A percentile compares a stretch with the other conserved stretches of the same genome.
These are phyloP conservation scores for Homarus americanus DNA, from an alignment of 1,140 invertebrate species.

Conservation along the genomic window DNA sequence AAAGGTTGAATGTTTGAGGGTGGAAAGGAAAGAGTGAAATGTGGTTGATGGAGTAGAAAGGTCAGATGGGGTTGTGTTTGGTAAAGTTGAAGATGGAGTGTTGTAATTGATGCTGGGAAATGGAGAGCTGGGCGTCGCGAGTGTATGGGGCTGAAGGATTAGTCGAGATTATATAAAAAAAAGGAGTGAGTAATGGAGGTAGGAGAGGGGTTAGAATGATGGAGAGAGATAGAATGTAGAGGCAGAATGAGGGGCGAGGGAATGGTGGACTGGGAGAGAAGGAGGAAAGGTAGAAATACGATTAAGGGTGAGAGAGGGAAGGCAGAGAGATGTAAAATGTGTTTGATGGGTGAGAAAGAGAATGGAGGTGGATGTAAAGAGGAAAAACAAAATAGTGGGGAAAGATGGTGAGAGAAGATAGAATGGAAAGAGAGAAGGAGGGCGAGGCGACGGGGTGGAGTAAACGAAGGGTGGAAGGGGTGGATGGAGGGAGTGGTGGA, in stretches of 20 bases:
- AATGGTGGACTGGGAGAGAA: background rate
- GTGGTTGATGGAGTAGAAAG: too few relatives aligned
- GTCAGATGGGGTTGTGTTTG: too few relatives aligned
- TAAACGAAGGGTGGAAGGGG: background rate
- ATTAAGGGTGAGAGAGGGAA: background rate
- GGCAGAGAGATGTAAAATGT: background rate
- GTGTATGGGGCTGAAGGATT: too few relatives aligned
- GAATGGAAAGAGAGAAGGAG: conserved; percentile 6
- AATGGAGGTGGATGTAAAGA: conserved; percentile 4
- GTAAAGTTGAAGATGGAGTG: too few relatives aligned
- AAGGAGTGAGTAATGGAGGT: background rate
- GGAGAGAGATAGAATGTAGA: background rate
- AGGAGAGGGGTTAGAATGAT: background rate
- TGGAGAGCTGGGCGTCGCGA: too few relatives aligned
- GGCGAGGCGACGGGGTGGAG: background rate
- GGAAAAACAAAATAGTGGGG: background rate
- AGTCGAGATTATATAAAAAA: too few relatives aligned
- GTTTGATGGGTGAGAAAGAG: background rate
- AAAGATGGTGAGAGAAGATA: background rate
- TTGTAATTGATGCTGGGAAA: too few relatives aligned
- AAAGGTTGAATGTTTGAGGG: too few relatives aligned
- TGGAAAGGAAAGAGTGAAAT: too few relatives aligned
- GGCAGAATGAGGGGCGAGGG: background rate
- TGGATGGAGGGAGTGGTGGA: background rate
- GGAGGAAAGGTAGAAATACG: background rate